Conservation (phyloP, 2,888 invertebrate genomes). For the Epinotia nisella region DNA sequence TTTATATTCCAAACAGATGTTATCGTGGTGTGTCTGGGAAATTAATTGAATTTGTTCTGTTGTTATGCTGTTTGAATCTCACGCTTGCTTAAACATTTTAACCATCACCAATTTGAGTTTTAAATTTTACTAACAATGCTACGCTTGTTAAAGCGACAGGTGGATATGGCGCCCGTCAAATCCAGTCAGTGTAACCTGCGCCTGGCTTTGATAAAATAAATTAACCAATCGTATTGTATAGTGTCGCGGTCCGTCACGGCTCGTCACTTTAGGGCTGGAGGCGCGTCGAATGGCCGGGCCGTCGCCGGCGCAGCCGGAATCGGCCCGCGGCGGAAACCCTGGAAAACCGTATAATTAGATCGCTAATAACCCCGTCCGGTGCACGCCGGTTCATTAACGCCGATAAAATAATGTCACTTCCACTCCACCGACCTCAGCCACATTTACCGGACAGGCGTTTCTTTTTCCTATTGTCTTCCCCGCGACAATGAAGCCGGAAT, state of each 20-base stretch:
- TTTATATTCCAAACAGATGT: slow-evolving; percentile 84
- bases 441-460: slow-evolving; percentile 30
- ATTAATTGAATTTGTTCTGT: slow-evolving; percentile 79
- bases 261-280: slow-evolving; percentile 53
- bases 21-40: slow-evolving; percentile 74
- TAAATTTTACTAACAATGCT: slow-evolving; percentile 49
- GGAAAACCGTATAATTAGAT: slow-evolving; percentile 73
- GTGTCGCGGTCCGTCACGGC: slow-evolving; percentile 46
- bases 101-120: slow-evolving; percentile 63
- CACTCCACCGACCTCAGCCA: slow-evolving; percentile 30
- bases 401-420: slow-evolving; percentile 47
- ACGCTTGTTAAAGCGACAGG: slow-evolving; percentile 36
- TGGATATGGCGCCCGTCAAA: slow-evolving; percentile 37
- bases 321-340: slow-evolving; percentile 64
- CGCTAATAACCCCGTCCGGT: slow-evolving; percentile 61
- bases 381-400: slow-evolving; percentile 50
- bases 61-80: slow-evolving; percentile 75
- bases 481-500: slow-evolving; percentile 20
- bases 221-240: slow-evolving; percentile 57
- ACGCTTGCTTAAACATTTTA: slow-evolving; percentile 68
- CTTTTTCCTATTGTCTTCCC: slow-evolving; percentile 29
- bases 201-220: slow-evolving; percentile 45
- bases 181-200: slow-evolving; percentile 18
- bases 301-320: slow-evolving; percentile 62
- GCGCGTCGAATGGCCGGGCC: slow-evolving; percentile 60